A percentile compares a stretch with the other conserved stretches of the same genome.
These are phyloP conservation scores for Zeuzera pyrina DNA, from an alignment of 2,888 invertebrate species.

Conservation along the genomic window DNA sequence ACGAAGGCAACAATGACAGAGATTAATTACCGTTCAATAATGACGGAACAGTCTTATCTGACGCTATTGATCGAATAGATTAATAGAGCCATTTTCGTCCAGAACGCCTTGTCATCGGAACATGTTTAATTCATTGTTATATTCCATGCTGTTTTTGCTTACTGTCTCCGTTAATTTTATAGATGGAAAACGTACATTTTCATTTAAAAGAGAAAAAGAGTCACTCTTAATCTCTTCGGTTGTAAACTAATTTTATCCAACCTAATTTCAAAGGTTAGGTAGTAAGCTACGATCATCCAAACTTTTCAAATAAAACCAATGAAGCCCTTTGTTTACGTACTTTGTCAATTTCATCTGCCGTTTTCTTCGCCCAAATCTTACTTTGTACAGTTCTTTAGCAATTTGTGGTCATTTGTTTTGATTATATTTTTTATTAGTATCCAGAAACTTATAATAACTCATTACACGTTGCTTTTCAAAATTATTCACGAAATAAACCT, in stretches of 20 bases:
- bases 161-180: no score
- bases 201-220: no score
- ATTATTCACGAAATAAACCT: no score
- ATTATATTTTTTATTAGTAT: slow-evolving; percentile 28
- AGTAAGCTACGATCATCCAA: slow-evolving; percentile 46
- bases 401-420: slow-evolving; percentile 32
- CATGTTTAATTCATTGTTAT: slow-evolving; percentile 3
- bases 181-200: no score
- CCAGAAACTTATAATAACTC: slow-evolving; percentile 12
- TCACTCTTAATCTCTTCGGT: no score
- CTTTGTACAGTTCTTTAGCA: slow-evolving; percentile 38
- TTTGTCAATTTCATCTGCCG: slow-evolving; percentile 41
- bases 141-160: no score
- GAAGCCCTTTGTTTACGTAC: slow-evolving; percentile 52
- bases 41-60: slow-evolving; percentile 48
- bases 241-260: no score
- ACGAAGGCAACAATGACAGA: slow-evolving; percentile 48
- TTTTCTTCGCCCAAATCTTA: slow-evolving; percentile 44
- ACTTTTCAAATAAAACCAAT: slow-evolving; percentile 64
- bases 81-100: slow-evolving; percentile 12
- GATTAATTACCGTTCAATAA: slow-evolving; percentile 60
- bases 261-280: no score
- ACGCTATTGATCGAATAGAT: slow-evolving; percentile 40
- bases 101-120: slow-evolving; percentile 10
- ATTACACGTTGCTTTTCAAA: slow-evolving; percentile 9